Evolutionary conservation across 2,113 vertebrate species (phyloP).

Genomic region (Corvus hawaiiensis): DNA sequence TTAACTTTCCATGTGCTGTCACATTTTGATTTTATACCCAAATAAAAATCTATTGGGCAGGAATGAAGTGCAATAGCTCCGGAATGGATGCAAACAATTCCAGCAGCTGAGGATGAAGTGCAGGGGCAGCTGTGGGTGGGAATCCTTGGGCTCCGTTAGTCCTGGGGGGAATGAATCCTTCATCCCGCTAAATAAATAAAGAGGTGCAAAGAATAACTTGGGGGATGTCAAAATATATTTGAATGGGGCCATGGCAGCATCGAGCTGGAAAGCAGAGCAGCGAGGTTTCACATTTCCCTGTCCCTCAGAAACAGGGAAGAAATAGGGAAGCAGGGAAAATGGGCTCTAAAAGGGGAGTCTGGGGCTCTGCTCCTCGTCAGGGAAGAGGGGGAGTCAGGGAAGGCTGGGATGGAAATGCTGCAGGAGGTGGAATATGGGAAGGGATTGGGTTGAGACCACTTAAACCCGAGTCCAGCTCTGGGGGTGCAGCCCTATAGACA

Average conservation of each 20-base stretch:
- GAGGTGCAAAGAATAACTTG: neutral
- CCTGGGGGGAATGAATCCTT: neutral
- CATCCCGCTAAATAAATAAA: slow-evolving; percentile 41
- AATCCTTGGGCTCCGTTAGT: slow-evolving; percentile 9
- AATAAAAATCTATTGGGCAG: slow-evolving; percentile 51
- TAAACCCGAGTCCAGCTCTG: neutral
- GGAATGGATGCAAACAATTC: slow-evolving; percentile 43
- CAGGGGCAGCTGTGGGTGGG: slow-evolving; percentile 34
- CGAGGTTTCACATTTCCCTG: neutral
- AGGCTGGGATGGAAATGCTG: neutral
- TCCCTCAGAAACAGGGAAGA: neutral
- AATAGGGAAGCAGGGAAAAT: neutral
- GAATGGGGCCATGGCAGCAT: neutral
- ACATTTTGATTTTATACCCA: slow-evolving; percentile 50
- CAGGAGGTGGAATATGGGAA: neutral
- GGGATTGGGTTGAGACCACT: neutral
- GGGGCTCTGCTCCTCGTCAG: neutral
- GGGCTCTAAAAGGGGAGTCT: neutral
- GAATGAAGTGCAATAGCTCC: slow-evolving; percentile 17
- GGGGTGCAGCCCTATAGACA: neutral
- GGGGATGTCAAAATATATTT: neutral
- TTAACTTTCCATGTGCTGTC: slow-evolving; percentile 25
- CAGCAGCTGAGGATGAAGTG: neutral
- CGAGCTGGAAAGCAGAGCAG: neutral
- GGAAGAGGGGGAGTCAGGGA: neutral